Base-by-base conservation (phyloP, 2,113 vertebrate species). In the Dendrocopos noguchii region DNA sequence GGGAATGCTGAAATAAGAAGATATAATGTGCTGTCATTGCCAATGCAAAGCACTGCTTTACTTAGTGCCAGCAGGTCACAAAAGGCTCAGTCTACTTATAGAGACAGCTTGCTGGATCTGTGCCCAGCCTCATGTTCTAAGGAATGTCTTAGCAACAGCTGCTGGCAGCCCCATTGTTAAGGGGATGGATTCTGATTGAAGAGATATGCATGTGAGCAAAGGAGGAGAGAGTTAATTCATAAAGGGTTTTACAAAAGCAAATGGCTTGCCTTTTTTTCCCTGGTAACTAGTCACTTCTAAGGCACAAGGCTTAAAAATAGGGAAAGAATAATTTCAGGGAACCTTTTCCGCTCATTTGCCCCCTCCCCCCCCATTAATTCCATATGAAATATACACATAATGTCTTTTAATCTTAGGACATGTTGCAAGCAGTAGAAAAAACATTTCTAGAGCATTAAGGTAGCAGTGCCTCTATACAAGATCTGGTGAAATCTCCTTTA, bases 131-230 rank as follows among this genome's bases (percentile, higher is more conserved):
- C 72, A 64, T 79, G 87, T 91, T 96, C 93, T 88, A 46, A 93
- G 93, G 95, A 95, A 95, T 93, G 91, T 95, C 95, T 95, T 94
- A 90, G 91, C 80, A 96, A 68, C 91, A 96, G 95, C 96, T 96
- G 96, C 96, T 91, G 76, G 68, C n/a, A 2, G 74, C 71, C 68
- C 70, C 82, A 83, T 96, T 96, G 91, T 95, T 90, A 27, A 33
- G 44, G 84, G 76, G 7, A 33, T 74, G 65, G 76, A 57, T 85
- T 92, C 76, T 85, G 87, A 42, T 47, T 94, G 90, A 91, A 88
- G 79, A 83, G 65, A 86, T 68, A 66, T 1, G 12, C 42, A 12
- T 60, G 34, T 57, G 79, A 87, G 61, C 13, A 3, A 74, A 76
- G 77, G 34, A 17, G 39, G 76, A 93, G 76, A 80, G 80, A 88